Evolutionary conservation across 1,140 invertebrate genomes (phyloP).

Genomic region (Nomia melanderi): DNA sequence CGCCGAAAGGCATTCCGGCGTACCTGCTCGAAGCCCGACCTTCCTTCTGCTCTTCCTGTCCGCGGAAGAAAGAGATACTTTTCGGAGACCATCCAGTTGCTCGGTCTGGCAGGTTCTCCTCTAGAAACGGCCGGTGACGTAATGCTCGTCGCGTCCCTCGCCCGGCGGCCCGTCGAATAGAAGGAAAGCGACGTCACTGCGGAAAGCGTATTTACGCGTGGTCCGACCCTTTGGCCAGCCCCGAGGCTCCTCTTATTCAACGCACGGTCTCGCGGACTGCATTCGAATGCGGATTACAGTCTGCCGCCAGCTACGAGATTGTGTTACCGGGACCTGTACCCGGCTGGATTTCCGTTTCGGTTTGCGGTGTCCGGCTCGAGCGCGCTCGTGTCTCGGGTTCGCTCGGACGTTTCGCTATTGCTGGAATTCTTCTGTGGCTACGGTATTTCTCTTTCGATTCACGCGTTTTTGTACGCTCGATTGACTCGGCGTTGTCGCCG

Average conservation of each 20-base stretch:
- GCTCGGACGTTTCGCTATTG: neutral
- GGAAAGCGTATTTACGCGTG: neutral
- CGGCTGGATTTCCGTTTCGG: constrained; percentile 54
- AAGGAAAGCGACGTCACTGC: neutral
- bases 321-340: constrained; percentile 44
- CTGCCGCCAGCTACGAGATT: constrained; percentile 26
- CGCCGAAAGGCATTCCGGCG: constrained; percentile 53
- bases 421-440: no score
- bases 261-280: constrained; percentile 9
- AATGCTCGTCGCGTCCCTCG: neutral
- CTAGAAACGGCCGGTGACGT: neutral
- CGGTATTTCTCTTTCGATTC: no score
- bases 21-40: constrained; percentile 48
- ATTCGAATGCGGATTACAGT: constrained; percentile 19
- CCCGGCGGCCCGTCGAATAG: no score
- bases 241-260: constrained; percentile 5
- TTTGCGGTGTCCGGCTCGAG: constrained; percentile 26
- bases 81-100: constrained; percentile 5
- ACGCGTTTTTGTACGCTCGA: no score
- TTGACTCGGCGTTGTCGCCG: no score
- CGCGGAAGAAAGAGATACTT: constrained; percentile 33
- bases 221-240: neutral
- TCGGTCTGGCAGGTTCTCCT: neutral
- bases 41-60: constrained; percentile 49
- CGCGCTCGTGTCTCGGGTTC: constrained; percentile 42